phyloP scores from a whole-genome alignment of 2,888 invertebrate species.

The Dynastes tityus region DNA sequence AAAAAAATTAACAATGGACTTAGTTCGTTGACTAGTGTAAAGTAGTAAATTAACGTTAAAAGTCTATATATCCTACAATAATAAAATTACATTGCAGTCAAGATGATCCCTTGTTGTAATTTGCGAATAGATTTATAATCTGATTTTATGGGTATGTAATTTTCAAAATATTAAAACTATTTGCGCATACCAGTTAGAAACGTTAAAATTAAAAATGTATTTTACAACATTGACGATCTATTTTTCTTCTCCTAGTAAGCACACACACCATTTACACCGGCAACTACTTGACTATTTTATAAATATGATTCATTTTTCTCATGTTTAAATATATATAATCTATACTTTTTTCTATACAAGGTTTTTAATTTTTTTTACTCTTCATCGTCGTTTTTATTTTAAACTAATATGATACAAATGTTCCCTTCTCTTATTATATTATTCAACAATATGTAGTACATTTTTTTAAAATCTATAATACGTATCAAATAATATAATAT shows the following conservation, averaged over 20 bases:
- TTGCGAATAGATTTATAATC: too few relatives aligned
- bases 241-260: conserved; percentile 64
- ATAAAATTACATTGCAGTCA: not conserved
- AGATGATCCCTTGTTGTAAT: too few relatives aligned
- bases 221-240: conserved; percentile 57
- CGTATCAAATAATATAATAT: conserved; percentile 64
- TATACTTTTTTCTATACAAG: conserved; percentile 68
- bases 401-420: conserved; percentile 67
- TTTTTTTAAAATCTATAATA: conserved; percentile 57
- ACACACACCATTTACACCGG: conserved; percentile 71
- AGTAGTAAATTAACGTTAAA: not conserved
- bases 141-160: not conserved
- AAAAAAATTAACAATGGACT: not conserved
- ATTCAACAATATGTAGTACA: conserved; percentile 67
- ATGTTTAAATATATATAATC: conserved; percentile 67
- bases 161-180: conserved; percentile 21
- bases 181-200: conserved; percentile 29
- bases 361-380: conserved; percentile 58
- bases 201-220: conserved; percentile 61
- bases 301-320: conserved; percentile 67
- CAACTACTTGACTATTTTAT: conserved; percentile 65
- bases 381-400: conserved; percentile 48
- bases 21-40: conserved; percentile 27
- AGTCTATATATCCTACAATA: conserved; percentile 3
- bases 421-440: conserved; percentile 65